Base-by-base conservation (phyloP, 1,140 invertebrate species). In the Drosophila navojoa region DNA sequence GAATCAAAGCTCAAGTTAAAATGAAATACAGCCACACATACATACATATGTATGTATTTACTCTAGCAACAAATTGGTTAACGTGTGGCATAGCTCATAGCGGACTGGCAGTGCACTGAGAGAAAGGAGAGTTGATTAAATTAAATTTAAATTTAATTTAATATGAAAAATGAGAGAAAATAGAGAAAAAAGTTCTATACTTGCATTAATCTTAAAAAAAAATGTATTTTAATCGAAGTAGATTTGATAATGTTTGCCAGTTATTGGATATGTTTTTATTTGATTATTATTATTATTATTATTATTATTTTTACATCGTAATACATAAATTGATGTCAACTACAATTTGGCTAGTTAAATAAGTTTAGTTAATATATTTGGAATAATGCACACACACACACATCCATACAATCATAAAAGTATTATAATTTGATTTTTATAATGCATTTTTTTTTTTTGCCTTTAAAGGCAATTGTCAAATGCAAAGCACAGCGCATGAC, bases 71-170 rank as follows among this genome's bases (percentile, higher is more conserved):
- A 42, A 54, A 64, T 64, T 45, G 52, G 22, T 64, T 64, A 69
- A 61, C 49, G 38, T 69, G 67, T 54, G 16, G 47, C 47, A 69
- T 69, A 27, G 61, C 38, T 69, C 47, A 69, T 35, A n/a, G 32
- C 35, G 22, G 32, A 19, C 27, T 11, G 13, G 22, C 16, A 49
- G 1, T 50, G 25, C 47, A 50, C 47, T 27, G 47, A 27, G 47
- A 25, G 47, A 27, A 50, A 50, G 6, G 4, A 3, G 4, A 0
- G 44, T 19, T 15, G 2, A 10, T 19, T 7, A 19, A 16, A 45
- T 9, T 3, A 9, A 15, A 16, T 16, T 44, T 44, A 1, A 22
- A 22, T 5, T 6, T 1, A 29, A 29, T 29, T 29, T 5, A 5
- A 29, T 29, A 5, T 29, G 3, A 29, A 4, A 29, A 0, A 3